Evolutionary conservation across 2,888 invertebrate genomes (phyloP), one percentile per base, ranked within the genome.

Genomic region (Scotopteryx bipunctaria): DNA sequence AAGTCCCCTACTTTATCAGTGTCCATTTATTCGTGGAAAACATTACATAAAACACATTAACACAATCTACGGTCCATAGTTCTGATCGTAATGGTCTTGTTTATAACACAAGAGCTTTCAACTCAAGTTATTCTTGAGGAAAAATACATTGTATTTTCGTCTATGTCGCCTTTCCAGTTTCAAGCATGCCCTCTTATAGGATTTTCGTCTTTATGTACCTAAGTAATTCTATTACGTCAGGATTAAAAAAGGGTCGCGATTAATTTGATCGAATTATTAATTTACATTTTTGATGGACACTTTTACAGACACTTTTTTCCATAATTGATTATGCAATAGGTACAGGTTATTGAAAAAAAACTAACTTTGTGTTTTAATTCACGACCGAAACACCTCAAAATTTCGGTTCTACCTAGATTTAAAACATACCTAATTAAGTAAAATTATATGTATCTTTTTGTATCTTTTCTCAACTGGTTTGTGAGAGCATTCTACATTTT

Each of bases 21-120:
- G 66, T 63, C 70, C 66, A 69, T 76, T 78, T 78, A 74, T 79
- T 76, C 68, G 63, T 63, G 55, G 64, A 68, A 59, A 72, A 68
- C 69, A 68, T 76, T 71, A 73, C 72, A 67, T 71, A 69, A 68
- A 73, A 65, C 64, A 71, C 81, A 82, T 83, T 82, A 83, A 75
- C 78, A 69, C 77, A 73, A 85, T 82, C 78, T 83, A 81, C 73
- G 77, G 69, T 72, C 78, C 66, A 71, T 84, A 81, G 81, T 80
- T 83, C 74, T 83, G 78, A 81, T 84, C 75, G 78, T 86, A 83
- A 86, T 78, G 78, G 78, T 59, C 76, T 83, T 85, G 86, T 86
- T 86, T 86, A 84, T 86, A 81, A 71, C 64, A 64, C 57, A 57
- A 75, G 73, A 73, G 65, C 78, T 76, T 72, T 77, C 66, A 54